Conservation (phyloP, 2,113 vertebrate genomes). For the Shinisaurus crocodilurus region DNA sequence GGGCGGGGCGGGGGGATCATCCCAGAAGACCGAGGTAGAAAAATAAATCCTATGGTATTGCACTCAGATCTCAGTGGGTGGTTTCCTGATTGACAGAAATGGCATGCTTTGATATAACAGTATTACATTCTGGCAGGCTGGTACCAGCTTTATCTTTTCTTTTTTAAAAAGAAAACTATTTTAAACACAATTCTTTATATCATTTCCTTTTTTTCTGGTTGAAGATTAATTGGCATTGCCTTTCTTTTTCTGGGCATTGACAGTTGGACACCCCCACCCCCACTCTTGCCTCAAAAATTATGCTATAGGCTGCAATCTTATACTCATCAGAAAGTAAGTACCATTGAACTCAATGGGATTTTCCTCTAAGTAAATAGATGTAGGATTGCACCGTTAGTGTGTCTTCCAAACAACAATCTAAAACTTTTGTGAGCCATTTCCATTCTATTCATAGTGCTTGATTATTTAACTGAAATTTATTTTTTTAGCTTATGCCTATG, state of each 20-base stretch:
- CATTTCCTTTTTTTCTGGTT: neutral
- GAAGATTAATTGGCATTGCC: neutral
- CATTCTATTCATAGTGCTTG: neutral
- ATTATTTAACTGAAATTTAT: neutral
- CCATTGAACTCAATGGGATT: neutral
- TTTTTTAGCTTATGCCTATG: neutral
- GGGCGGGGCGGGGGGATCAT: no score
- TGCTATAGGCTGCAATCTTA: neutral
- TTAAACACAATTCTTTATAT: neutral
- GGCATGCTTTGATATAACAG: neutral
- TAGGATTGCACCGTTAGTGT: neutral
- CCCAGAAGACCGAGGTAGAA: neutral
- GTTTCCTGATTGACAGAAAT: neutral
- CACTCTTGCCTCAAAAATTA: neutral
- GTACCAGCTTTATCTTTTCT: neutral
- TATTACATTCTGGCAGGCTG: neutral
- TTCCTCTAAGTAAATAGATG: neutral
- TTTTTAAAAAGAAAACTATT: neutral
- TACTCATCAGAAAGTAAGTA: neutral
- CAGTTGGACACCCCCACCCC: no score
- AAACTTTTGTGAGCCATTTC: neutral
- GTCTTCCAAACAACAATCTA: neutral
- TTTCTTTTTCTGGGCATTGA: neutral
- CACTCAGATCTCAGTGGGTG: neutral
- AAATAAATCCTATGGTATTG: neutral